These are phyloP conservation scores for Heliocidaris erythrogramma DNA, from an alignment of 35 echinoderm and acorn worm species.

Conservation along the genomic window DNA sequence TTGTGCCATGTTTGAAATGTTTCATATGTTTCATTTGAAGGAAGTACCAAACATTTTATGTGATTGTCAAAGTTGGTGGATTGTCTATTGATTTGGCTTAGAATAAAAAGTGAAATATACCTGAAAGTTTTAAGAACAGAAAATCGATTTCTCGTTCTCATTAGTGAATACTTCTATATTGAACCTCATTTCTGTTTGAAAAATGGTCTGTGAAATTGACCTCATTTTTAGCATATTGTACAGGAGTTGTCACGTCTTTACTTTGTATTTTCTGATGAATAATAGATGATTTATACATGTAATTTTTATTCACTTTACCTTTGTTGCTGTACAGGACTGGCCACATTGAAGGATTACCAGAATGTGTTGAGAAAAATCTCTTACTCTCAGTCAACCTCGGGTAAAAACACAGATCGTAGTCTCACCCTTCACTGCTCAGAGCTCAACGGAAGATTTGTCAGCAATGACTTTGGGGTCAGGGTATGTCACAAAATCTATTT, in stretches of 20 bases:
- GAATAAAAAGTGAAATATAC: neutral
- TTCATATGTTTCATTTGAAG: too few relatives aligned
- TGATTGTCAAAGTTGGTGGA: too few relatives aligned
- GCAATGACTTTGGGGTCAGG: conserved; percentile 80
- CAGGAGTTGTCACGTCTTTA: too few relatives aligned
- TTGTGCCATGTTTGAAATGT: too few relatives aligned
- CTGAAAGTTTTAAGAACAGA: neutral
- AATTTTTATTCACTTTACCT: neutral
- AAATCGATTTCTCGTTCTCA: too few relatives aligned
- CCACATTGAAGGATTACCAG: conserved; percentile 73
- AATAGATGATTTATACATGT: neutral
- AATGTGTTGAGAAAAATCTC: conserved; percentile 61
- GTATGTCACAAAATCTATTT: conserved; percentile 43
- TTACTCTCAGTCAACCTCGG: conserved; percentile 48
- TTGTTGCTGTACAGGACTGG: conserved; percentile 59
- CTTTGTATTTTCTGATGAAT: too few relatives aligned
- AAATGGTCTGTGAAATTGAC: too few relatives aligned
- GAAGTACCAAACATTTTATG: too few relatives aligned
- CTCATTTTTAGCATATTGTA: too few relatives aligned
- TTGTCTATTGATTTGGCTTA: too few relatives aligned
- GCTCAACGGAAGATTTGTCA: conserved; percentile 90
- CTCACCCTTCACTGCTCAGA: conserved; percentile 79
- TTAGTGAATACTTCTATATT: too few relatives aligned
- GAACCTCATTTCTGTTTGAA: too few relatives aligned
- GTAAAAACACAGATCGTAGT: conserved; percentile 30